phyloP scores from a whole-genome alignment of 2,888 invertebrate genomes.

The Dicyrtoma fusca region DNA sequence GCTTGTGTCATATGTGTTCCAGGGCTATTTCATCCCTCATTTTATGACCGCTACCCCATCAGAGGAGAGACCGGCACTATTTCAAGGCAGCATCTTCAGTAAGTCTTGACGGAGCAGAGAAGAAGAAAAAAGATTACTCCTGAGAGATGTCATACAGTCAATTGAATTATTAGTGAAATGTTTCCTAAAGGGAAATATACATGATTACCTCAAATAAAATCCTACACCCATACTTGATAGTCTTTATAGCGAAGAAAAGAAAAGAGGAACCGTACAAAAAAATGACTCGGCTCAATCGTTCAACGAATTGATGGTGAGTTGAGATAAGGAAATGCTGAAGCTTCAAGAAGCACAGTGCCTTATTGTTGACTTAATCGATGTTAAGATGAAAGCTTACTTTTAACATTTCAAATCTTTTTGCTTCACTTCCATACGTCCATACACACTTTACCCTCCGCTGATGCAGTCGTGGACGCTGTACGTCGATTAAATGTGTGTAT shows the following conservation, averaged over 20 bases:
- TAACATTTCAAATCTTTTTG: constrained; percentile 20
- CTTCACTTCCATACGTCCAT: not conserved
- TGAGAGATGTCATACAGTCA: constrained; percentile 24
- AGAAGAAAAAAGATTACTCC: not conserved
- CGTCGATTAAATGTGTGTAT: not conserved
- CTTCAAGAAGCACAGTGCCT: constrained; percentile 38
- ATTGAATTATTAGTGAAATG: constrained; percentile 31
- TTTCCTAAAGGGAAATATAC: constrained; percentile 16
- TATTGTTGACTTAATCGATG: constrained; percentile 48
- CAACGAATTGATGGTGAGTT: constrained; percentile 39
- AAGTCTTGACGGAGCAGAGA: not conserved
- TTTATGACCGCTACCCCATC: not conserved
- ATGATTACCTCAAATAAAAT: constrained; percentile 8
- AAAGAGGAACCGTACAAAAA: constrained; percentile 24
- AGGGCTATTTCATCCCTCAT: no score
- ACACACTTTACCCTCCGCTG: not conserved
- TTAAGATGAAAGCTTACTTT: constrained; percentile 25
- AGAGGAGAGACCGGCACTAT: not conserved
- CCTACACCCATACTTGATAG: not conserved
- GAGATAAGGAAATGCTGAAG: constrained; percentile 40
- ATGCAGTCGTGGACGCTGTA: not conserved
- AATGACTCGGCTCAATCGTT: constrained; percentile 30
- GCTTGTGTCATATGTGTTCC: not conserved
- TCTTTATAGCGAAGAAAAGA: constrained; percentile 1
- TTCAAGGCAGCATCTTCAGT: not conserved